Base-by-base conservation (phyloP, 2,888 invertebrate species). In the Geophilus truncorum region DNA sequence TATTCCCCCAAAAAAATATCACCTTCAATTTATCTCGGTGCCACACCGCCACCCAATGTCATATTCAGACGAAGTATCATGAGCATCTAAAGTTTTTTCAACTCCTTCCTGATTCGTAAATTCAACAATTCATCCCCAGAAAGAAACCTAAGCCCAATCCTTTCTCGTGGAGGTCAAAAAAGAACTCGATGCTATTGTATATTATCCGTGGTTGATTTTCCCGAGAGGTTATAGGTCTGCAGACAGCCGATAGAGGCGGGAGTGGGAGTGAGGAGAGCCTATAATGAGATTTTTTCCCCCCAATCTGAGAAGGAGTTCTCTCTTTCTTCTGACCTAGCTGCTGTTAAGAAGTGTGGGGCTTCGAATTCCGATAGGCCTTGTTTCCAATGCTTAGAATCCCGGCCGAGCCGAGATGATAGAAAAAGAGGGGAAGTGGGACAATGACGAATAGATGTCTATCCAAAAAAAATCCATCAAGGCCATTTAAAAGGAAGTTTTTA, bases 201-300 rank as follows among this genome's bases (percentile, higher is more conserved):
- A 62, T 62, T 62, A 62, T 62, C 57, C 57, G 57, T 21, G 57
- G 57, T 62, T 62, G 57, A 62, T 62, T 62, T 62, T 62, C 57
- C 57, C 57, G 57, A 62, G 57, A 62, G 57, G 57, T 62, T 62
- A 62, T 62, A 62, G 57, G 57, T 62, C 57, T 62, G 57, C 57
- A 62, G 57, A 62, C 57, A 62, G 57, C 57, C 57, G 57, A 62
- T 62, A 62, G 57, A 62, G 57, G 57, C 57, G 57, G 57, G 57
- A 23, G 57, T 62, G 57, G 57, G 10, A 62, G 57, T 62, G 57
- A 62, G 57, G 21, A 62, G 57, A 62, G 57, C 57, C 57, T 62
- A 62, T 62, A 62, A 62, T 62, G 57, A 62, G 57, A 62, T 62
- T 62, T 62, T 62, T 62, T n/a, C 57, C 21, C 57, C 57, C 57